Conservation (phyloP, 2,888 invertebrate genomes). For the Hydropsyche betteni region DNA sequence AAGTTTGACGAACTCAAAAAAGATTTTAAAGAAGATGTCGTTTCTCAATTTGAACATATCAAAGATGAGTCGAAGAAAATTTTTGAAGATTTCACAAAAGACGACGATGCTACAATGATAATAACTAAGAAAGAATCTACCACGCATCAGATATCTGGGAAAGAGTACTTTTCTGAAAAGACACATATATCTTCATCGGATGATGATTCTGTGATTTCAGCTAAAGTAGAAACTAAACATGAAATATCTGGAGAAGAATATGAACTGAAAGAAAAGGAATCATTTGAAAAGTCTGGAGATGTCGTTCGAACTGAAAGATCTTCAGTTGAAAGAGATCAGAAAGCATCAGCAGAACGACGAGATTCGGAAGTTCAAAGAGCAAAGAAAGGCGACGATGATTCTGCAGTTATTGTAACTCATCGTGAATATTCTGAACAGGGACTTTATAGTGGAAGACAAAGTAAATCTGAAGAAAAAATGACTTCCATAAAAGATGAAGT, state of each 20-base stretch:
- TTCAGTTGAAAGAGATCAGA: constrained; percentile 65
- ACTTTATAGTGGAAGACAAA: constrained; percentile 42
- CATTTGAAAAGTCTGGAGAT: constrained; percentile 61
- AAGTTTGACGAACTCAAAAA: constrained; percentile 52
- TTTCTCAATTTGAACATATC: constrained; percentile 49
- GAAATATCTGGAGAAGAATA: constrained; percentile 65
- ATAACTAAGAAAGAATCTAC: constrained; percentile 66
- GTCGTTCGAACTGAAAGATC: constrained; percentile 65
- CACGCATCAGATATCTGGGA: constrained; percentile 64
- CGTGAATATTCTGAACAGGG: constrained; percentile 44
- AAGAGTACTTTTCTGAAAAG: constrained; percentile 63
- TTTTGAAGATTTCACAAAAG: constrained; percentile 34
- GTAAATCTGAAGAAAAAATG: constrained; percentile 64
- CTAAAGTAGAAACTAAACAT: constrained; percentile 63
- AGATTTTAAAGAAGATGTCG: constrained; percentile 48
- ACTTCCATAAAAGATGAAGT: constrained; percentile 64
- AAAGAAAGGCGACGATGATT: constrained; percentile 51
- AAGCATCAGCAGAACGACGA: constrained; percentile 63
- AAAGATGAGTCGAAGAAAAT: constrained; percentile 44
- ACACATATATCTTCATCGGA: constrained; percentile 65
- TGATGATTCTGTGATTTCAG: constrained; percentile 62
- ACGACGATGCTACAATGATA: constrained; percentile 56
- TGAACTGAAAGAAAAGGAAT: constrained; percentile 64
- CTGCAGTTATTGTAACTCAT: constrained; percentile 49
- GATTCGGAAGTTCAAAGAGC: constrained; percentile 64